These are phyloP conservation scores for Drosophila bunnanda DNA, from an alignment of 2,888 invertebrate genomes.

Conservation along the genomic window DNA sequence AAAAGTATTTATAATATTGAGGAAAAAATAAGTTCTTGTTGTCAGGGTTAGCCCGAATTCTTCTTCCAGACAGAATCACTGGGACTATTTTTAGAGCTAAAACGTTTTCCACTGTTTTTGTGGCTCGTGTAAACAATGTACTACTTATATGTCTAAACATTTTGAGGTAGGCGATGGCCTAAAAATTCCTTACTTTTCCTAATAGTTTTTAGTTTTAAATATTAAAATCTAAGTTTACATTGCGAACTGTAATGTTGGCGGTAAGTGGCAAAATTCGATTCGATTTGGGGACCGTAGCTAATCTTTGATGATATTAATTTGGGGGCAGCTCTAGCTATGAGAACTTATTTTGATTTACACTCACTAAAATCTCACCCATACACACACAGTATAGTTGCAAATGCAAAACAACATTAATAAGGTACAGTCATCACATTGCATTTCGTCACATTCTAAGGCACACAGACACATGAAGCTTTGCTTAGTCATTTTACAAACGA, in stretches of 20 bases:
- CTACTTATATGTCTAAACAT: background rate
- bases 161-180: constrained; percentile 31
- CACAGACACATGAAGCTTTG: constrained; percentile 64
- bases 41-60: constrained; percentile 64
- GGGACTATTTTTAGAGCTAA: constrained; percentile 55
- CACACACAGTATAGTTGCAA: constrained; percentile 18
- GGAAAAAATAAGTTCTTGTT: constrained; percentile 70
- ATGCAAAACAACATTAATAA: constrained; percentile 2
- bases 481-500: constrained; percentile 50
- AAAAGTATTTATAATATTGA: constrained; percentile 22
- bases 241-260: constrained; percentile 77
- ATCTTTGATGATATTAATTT: constrained; percentile 18
- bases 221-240: constrained; percentile 68
- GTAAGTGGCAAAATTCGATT: constrained; percentile 69
- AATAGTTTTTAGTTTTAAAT: constrained; percentile 26
- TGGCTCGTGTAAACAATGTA: constrained; percentile 25
- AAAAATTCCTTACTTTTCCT: constrained; percentile 2
- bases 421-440: constrained; percentile 50
- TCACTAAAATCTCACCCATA: constrained; percentile 23
- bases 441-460: constrained; percentile 52
- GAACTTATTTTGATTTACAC: constrained; percentile 64
- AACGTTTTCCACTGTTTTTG: constrained; percentile 19
- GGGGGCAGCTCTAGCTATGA: constrained; percentile 70
- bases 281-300: constrained; percentile 28
- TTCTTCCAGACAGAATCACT: constrained; percentile 58